These are phyloP conservation scores for Hippolais icterina DNA, from an alignment of 2,113 vertebrate species.

Conservation along the genomic window DNA sequence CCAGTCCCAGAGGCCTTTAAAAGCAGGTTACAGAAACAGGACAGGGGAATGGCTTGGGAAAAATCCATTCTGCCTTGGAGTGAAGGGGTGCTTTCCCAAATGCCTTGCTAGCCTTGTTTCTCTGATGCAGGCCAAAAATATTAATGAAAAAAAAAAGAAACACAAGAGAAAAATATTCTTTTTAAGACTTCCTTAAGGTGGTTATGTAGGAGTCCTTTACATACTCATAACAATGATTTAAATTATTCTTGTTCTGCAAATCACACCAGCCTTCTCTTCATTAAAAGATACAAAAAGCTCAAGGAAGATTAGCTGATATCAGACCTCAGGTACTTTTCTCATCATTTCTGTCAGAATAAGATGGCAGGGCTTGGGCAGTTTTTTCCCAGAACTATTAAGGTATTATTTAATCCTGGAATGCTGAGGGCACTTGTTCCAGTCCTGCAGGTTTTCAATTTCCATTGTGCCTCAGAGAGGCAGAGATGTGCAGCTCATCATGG, in stretches of 20 bases:
- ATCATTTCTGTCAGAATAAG: neutral
- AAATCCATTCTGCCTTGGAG: neutral
- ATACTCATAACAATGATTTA: neutral
- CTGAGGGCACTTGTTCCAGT: neutral
- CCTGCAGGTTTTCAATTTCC: constrained; percentile 9
- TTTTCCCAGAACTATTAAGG: neutral
- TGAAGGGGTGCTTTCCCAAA: neutral
- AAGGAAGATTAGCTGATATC: neutral
- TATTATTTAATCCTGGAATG: constrained; percentile 15
- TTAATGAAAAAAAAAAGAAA: neutral
- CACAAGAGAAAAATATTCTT: neutral
- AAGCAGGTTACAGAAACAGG: neutral
- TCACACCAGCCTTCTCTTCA: neutral
- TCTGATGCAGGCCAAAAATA: neutral
- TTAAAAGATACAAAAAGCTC: neutral
- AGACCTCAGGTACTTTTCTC: neutral
- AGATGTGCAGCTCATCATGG: neutral
- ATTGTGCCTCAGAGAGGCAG: neutral
- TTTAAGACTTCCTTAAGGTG: neutral
- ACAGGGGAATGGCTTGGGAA: neutral
- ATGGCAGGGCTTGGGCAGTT: neutral
- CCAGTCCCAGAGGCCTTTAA: neutral
- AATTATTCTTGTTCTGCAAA: neutral
- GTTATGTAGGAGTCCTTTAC: neutral
- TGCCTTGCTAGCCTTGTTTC: neutral